A percentile compares a stretch with the other conserved stretches of the same genome.
Evolutionary conservation across 2,888 invertebrate genomes (phyloP).

Genomic region (Leptinotarsa rubiginosa): DNA sequence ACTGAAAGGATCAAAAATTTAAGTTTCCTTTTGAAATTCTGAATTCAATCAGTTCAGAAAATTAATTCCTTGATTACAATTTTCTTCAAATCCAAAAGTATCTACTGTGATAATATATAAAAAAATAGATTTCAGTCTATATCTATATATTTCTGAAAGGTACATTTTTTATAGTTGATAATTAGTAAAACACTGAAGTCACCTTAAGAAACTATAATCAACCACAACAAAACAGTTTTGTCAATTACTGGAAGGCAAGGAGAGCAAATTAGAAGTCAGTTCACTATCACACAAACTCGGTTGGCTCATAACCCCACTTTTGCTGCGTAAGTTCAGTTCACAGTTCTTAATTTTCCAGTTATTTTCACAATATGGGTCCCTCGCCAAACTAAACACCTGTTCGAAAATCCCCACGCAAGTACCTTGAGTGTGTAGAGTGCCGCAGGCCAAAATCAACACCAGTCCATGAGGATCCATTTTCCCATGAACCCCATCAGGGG

Average conservation of each 20-base stretch:
- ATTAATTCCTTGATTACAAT: neutral
- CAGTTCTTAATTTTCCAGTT: constrained; percentile 78
- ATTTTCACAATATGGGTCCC: constrained; percentile 73
- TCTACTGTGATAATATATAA: no score
- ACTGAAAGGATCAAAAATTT: no score
- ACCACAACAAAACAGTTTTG: constrained; percentile 16
- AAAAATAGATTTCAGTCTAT: no score
- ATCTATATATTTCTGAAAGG: no score
- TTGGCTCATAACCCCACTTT: constrained; percentile 49
- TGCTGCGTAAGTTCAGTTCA: constrained; percentile 66
- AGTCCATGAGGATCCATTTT: constrained; percentile 73
- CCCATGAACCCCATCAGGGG: constrained; percentile 70
- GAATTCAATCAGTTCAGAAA: neutral
- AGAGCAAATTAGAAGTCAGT: constrained; percentile 56
- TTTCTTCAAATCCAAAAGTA: no score
- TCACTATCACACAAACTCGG: constrained; percentile 57
- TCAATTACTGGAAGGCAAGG: constrained; percentile 45
- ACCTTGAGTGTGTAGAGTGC: constrained; percentile 71
- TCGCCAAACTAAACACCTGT: constrained; percentile 73
- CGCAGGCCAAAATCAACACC: constrained; percentile 72
- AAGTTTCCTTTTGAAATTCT: neutral
- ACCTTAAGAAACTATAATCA: constrained; percentile 4
- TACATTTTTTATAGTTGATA: no score
- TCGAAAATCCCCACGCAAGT: constrained; percentile 74
- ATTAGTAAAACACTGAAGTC: neutral